phyloP scores from a whole-genome alignment of 2,888 invertebrate genomes.

The Maniola hyperantus region DNA sequence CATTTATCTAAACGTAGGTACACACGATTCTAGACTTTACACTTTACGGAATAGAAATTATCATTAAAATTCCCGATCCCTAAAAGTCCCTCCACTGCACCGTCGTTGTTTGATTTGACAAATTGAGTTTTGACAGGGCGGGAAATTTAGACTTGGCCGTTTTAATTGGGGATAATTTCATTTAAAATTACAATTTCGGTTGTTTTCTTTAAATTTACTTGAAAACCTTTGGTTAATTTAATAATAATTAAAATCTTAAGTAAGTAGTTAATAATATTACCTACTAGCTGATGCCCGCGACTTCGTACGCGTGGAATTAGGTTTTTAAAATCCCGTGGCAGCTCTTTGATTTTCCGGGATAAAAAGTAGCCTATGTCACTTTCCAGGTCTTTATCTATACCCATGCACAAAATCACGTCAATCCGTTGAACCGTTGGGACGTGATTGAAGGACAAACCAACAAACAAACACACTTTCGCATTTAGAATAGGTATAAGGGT shows the following conservation, averaged over 20 bases:
- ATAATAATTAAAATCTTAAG: background rate
- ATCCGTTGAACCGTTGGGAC: too few relatives aligned
- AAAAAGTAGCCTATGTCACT: too few relatives aligned
- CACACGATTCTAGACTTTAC: slow-evolving; percentile 62
- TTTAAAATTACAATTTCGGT: slow-evolving; percentile 44
- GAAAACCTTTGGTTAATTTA: slow-evolving; percentile 25
- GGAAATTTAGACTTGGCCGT: slow-evolving; percentile 58
- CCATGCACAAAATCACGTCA: too few relatives aligned
- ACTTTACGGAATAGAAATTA: slow-evolving; percentile 51
- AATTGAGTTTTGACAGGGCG: slow-evolving; percentile 81
- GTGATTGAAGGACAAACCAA: too few relatives aligned
- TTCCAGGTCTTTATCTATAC: too few relatives aligned
- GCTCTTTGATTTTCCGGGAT: too few relatives aligned
- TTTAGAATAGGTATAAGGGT: too few relatives aligned
- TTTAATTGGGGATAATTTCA: slow-evolving; percentile 59
- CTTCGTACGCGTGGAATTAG: too few relatives aligned
- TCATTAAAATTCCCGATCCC: slow-evolving; percentile 17
- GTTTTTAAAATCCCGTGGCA: too few relatives aligned
- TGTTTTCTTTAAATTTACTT: slow-evolving; percentile 57
- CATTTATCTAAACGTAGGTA: slow-evolving; percentile 38
- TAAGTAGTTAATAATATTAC: too few relatives aligned
- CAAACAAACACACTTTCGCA: too few relatives aligned
- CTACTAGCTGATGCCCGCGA: too few relatives aligned
- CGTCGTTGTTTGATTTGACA: slow-evolving; percentile 78
- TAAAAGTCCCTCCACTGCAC: slow-evolving; percentile 59